Percentiles rank a stretch among this genome's conserved stretches.
Evolutionary conservation across 2,797 vertebrate genomes (phyloP).

Genomic region (Cephalopachus bancanus): DNA sequence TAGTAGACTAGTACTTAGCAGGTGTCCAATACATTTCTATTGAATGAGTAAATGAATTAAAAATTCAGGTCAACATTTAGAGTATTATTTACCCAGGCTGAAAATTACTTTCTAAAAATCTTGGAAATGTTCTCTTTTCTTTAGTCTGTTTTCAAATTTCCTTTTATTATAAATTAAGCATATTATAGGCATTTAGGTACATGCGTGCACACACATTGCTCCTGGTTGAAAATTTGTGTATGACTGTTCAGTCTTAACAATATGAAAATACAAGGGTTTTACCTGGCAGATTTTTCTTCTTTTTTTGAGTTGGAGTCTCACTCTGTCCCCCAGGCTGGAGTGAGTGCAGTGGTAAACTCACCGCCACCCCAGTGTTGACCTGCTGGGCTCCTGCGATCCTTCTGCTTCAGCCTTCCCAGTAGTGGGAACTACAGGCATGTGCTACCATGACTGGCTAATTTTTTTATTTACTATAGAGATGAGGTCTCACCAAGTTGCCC

Average conservation of each 20-base stretch:
- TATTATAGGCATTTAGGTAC: slow-evolving; percentile 6
- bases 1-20: not conserved
- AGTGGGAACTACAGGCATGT: no score
- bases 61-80: not conserved
- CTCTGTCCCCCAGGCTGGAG: no score
- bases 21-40: not conserved
- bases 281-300: no score
- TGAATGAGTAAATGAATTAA: not conserved
- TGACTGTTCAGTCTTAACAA: not conserved
- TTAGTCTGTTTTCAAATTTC: not conserved
- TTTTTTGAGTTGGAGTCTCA: no score
- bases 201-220: not conserved
- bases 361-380: no score
- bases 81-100: not conserved
- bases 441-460: no score
- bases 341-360: no score
- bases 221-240: not conserved
- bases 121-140: not conserved
- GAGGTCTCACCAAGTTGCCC: no score
- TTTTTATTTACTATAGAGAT: no score
- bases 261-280: not conserved
- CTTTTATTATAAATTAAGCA: not conserved
- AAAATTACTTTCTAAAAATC: not conserved
- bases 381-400: no score
- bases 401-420: no score